Conservation (phyloP, 2,113 vertebrate species). For the Smithornis capensis region DNA sequence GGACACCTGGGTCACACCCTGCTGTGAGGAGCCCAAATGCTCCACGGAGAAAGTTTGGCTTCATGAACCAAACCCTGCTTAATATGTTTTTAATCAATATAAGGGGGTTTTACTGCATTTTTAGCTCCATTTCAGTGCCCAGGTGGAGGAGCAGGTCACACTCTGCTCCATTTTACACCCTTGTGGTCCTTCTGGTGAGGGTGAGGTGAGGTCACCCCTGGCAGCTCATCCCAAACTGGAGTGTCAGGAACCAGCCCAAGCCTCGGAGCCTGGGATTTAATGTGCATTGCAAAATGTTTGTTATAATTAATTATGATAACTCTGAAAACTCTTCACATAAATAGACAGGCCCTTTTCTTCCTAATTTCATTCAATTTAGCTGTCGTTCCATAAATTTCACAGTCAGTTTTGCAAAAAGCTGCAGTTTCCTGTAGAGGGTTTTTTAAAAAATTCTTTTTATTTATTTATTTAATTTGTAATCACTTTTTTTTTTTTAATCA, state of each 20-base stretch:
- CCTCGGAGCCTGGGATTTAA: background rate
- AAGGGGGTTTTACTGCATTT: rapidly evolving
- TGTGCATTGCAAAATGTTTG: background rate
- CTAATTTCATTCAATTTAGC: slow-evolving; percentile 32
- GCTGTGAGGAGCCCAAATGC: background rate
- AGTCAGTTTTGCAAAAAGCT: background rate
- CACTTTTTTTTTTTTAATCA: background rate
- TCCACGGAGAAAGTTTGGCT: rapidly evolving
- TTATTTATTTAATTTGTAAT: slow-evolving; percentile 21
- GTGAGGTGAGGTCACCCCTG: rapidly evolving
- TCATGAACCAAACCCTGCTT: background rate
- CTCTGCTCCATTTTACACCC: rapidly evolving
- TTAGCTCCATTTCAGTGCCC: rapidly evolving
- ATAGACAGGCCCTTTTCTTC: slow-evolving; percentile 41
- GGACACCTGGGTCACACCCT: background rate
- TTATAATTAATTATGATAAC: slow-evolving; percentile 32
- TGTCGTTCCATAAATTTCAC: slow-evolving; percentile 41
- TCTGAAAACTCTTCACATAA: slow-evolving; percentile 19
- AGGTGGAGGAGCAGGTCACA: background rate
- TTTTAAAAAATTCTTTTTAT: background rate
- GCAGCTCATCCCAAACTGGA: background rate
- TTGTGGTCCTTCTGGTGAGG: rapidly evolving
- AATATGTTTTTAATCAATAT: rapidly evolving
- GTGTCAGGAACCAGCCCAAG: background rate
- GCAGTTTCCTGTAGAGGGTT: background rate